Base-by-base conservation (phyloP, 2,888 invertebrate species). In the Agonopterix alstromeriana region DNA sequence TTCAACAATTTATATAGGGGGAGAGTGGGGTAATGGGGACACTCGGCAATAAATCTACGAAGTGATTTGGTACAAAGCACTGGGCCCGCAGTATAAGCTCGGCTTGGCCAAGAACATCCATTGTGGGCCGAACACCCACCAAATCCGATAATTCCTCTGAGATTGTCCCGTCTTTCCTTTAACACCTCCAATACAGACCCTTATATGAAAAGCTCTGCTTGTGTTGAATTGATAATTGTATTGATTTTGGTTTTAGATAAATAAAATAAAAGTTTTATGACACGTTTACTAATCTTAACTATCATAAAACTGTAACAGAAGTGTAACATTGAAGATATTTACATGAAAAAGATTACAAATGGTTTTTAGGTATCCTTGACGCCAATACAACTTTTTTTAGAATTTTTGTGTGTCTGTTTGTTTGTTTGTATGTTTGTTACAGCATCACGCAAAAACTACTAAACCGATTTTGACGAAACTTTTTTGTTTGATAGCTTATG, bases 51-150 rank as follows among this genome's bases (percentile, higher is more conserved):
- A 88, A 88, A 88, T 88, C 82, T 83, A 73, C 70, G 74, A 81
- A 86, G 86, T 87, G 87, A 88, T 86, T 87, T 81, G 76, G 77
- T 85, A 86, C 85, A 86, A 88, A 86, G 86, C 82, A 86, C 77
- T 83, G 72, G 77, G 82, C 72, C 79, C 79, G 73, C 77, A 69
- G 65, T 64, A 76, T 86, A 86, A 87, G 85, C 85, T 75, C 64
- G 72, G 75, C 70, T 74, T 77, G 83, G 76, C 72, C 79, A 78
- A 78, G 76, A 60, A 82, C 86, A 86, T 86, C 81, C 71, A 83
- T 86, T 84, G 82, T 79, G 77, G 80, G 68, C 63, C 76, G 76
- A 63, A 73, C 71, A 73, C 80, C 82, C 79, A 67, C 68, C 78
- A 81, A 87, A 88, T 87, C 88, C 88, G 87, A 82, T 89, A 89